A percentile compares a stretch with the other conserved stretches of the same genome.
phyloP scores from a whole-genome alignment of 1,140 invertebrate genomes.

The Drosophila yakuba region DNA sequence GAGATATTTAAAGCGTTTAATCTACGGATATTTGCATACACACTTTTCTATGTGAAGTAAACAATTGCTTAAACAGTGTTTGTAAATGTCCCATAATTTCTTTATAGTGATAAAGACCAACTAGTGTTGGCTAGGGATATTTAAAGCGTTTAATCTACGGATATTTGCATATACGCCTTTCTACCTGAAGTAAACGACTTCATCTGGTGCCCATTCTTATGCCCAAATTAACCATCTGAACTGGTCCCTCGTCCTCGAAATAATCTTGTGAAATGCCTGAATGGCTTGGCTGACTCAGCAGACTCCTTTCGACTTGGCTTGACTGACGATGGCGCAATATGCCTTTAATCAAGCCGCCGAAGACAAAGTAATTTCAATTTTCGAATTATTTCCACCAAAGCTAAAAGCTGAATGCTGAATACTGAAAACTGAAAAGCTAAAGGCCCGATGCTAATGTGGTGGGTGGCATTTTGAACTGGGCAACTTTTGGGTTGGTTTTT shows the following conservation, averaged over 20 bases:
- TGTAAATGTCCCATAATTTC: background rate
- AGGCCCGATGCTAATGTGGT: constrained; percentile 27
- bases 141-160: background rate
- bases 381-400: constrained; percentile 78
- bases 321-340: constrained; percentile 91
- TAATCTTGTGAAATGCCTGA: background rate
- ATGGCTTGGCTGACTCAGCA: constrained; percentile 29
- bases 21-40: background rate
- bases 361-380: constrained; percentile 75
- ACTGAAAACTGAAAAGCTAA: background rate
- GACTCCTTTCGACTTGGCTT: constrained; percentile 23
- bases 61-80: constrained; percentile 7
- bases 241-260: background rate
- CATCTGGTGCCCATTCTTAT: background rate
- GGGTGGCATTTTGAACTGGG: background rate
- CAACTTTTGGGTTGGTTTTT: constrained; percentile 1
- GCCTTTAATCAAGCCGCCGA: constrained; percentile 86
- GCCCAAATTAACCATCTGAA: background rate
- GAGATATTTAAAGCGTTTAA: background rate
- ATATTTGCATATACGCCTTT: background rate
- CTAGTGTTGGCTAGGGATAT: background rate
- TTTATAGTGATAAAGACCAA: background rate
- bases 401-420: background rate
- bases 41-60: background rate
- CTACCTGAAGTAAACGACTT: constrained; percentile 5